Base-by-base conservation (phyloP, 2,888 invertebrate genomes). In the Phania funesta region DNA sequence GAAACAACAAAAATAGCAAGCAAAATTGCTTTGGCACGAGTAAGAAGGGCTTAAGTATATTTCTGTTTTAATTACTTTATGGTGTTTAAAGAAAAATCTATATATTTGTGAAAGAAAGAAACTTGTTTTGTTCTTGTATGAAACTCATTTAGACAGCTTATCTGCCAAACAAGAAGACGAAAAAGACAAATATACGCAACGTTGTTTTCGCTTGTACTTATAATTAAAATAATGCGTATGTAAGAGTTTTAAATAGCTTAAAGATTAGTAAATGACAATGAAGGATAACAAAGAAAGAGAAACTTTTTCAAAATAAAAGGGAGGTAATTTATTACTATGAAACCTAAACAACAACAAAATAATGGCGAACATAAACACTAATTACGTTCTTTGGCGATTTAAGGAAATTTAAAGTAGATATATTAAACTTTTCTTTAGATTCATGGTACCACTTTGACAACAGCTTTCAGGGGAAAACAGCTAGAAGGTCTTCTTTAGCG, bases 71-170 rank as follows among this genome's bases (percentile, higher is more conserved):
- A 76, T 54, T 56, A 70, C 48, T 58, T 65, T 22, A 79, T 65
- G 65, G 48, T 38, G 8, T 50, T 71, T 78, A 22, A 71, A 50
- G 20, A 29, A 67, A 60, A 60, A 29, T 50, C 32, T 52, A 65
- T 65, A 58, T 38, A 35, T 24, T 35, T n/a, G n/a, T 41, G 4
- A 5, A 35, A 35, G 6, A 8, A 35, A 35, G 2, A 35, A 35
- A 35, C 2, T 16, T 60, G 16, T 67, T 65, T 73, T 79, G 16
- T 50, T 54, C 70, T 70, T 46, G 56, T 71, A 50, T 58, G 29
- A 80, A 80, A 74, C 80, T 80, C 62, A 75, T 80, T 75, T 70
- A 70, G 75, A 65, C 29, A 64, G 75, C 62, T 80, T 75, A 80
- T 75, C 80, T 80, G 32, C 68, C 75, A 70, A 75, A 54, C 62